Evolutionary conservation across 2,888 invertebrate genomes (phyloP), one percentile per base, ranked within the genome.

Genomic region (Diploptera punctata): DNA sequence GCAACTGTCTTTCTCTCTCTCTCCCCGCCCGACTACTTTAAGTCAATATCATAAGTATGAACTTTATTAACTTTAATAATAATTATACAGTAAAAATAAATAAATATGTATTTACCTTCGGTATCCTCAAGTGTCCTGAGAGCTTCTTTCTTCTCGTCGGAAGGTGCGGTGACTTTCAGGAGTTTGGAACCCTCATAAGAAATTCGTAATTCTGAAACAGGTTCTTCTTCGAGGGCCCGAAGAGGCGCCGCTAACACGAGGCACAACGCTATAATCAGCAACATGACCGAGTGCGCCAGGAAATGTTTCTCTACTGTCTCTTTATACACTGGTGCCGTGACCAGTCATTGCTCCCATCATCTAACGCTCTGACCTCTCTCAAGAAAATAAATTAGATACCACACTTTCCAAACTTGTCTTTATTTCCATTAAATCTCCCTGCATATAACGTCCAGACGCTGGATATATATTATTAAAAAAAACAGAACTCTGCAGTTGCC

Each of bases 141-240:
- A 79, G 82, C 83, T 79, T 80, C 85, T 80, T 84, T 85, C 76
- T 87, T 87, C 79, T 82, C 86, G 75, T 86, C 84, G 44, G 83
- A 84, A 62, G 85, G 84, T 16, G 87, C 84, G 5, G 81, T 82
- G 52, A 93, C 89, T 79, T 92, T 88, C 91, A 93, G 92, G 18
- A 94, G 82, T 83, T 94, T 93, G 19, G 91, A 90, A 2, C 93
- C 94, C 65, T 89, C 87, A 81, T 94, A 94, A 67, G 88, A 88
- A 54, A 92, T 85, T 68, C 76, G 70, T 16, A 68, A 73, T 57
- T 73, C 61, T 26, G 67, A 69, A 24, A 65, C 74, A 9, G 71
- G 29, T 5, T 65, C 73, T 3, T 13, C 57, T 9, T 16, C 29
- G 26, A 61, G 19, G 26, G 54, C 43, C 24, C 60, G 19, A 38